Percentiles rank a stretch among this genome's conserved stretches.
Evolutionary conservation across 2,797 vertebrate species (phyloP).

Genomic region (Nannoperca obscura): DNA sequence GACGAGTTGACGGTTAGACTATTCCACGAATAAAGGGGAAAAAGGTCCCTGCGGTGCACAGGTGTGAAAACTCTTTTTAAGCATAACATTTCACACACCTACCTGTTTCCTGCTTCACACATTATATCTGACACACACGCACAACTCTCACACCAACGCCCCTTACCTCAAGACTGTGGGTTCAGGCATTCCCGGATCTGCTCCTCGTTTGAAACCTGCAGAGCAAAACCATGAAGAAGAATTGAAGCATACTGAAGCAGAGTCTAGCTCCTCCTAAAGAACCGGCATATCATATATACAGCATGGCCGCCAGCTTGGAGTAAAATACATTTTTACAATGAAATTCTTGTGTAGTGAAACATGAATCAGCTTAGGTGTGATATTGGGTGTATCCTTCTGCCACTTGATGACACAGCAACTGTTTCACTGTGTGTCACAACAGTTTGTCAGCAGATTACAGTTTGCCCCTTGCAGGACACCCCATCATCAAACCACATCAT

Average conservation of each 20-base stretch:
- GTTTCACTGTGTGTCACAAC: background rate
- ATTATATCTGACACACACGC: background rate
- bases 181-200: constrained; percentile 95
- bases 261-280: background rate
- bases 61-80: constrained; percentile 1
- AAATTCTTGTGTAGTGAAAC: background rate
- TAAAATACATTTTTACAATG: background rate
- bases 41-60: rapidly evolving
- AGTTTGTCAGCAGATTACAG: background rate
- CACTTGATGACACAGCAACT: background rate
- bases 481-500: background rate
- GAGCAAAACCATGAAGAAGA: constrained; percentile 6
- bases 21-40: background rate
- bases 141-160: background rate
- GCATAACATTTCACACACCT: background rate
- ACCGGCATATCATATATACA: background rate
- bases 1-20: background rate
- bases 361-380: background rate
- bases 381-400: background rate
- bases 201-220: constrained; percentile 94
- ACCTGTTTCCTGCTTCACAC: background rate
- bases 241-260: background rate
- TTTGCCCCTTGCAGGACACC: background rate
- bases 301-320: background rate
- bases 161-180: constrained; percentile 86